Percentiles rank a stretch among this genome's conserved stretches.
These are phyloP conservation scores for Branchellion lobata DNA, from an alignment of 2,888 invertebrate species.

Conservation along the genomic window DNA sequence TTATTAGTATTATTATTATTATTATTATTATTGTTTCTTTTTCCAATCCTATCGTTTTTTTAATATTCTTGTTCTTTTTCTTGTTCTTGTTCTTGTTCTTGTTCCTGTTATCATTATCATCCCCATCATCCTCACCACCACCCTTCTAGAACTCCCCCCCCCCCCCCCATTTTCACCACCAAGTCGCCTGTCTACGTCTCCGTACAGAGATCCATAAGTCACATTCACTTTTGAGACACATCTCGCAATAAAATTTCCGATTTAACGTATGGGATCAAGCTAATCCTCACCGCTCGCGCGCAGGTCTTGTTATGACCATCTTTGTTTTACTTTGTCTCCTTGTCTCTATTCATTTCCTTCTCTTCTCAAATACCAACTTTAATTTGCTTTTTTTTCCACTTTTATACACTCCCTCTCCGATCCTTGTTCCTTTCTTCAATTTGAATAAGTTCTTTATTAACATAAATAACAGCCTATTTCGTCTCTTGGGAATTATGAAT, in stretches of 20 bases:
- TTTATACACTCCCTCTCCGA: neutral
- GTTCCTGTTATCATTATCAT: neutral
- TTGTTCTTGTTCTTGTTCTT: no score
- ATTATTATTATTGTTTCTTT: slow-evolving; percentile 3
- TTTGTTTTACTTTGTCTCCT: neutral
- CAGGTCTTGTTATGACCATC: neutral
- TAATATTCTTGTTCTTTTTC: neutral
- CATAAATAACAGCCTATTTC: neutral
- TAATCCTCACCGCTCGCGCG: neutral
- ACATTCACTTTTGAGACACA: neutral
- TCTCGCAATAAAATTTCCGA: neutral
- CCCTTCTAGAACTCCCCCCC: neutral
- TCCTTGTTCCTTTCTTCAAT: neutral
- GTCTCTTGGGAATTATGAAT: neutral
- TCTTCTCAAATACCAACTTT: neutral
- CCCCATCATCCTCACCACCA: neutral
- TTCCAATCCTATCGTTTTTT: neutral
- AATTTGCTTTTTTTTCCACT: neutral
- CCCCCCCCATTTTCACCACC: no score
- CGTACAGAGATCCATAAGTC: neutral
- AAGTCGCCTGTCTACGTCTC: neutral
- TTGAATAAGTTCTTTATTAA: neutral
- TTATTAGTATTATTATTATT: no score
- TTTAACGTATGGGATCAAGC: neutral
- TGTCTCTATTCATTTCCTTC: neutral